Evolutionary conservation across 1,140 invertebrate genomes (phyloP), one percentile per base, ranked within the genome.

Genomic region (Pteromalus puparum): DNA sequence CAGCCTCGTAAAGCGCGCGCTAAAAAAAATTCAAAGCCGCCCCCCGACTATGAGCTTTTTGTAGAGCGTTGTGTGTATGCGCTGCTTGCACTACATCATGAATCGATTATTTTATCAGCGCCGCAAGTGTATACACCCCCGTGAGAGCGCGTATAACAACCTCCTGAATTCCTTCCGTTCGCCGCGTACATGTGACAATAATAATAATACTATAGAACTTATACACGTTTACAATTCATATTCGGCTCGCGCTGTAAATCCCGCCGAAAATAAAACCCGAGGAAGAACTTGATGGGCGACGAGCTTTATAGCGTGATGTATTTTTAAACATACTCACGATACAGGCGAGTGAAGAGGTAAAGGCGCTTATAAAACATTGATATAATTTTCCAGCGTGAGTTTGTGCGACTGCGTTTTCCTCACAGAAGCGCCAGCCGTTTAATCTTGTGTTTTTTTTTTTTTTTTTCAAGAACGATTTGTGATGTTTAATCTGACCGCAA

Each of bases 361-460:
- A 42, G 38, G 38, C 48, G 9, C 24, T 10, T 26, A 87, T 87
- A 86, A 87, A 88, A 89, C 86, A 89, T 89, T 85, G 83, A 89
- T 88, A 88, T 87, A 34, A 0, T 87, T 89, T 89, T 87, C 79
- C 79, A 34, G 30, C 30, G 4, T 34, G 30, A 34, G 30, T 5
- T 34, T 34, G 30, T 6, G 30, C 30, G 30, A 0, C 30, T 34
- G 0, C 30, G 30, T 34, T 34, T 34, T 5, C 0, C 30, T 4
- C 30, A 34, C 30, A 34, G 3, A 34, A 34, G 30, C 30, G 4
- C 30, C 30, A 34, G 30, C 6, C 30, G 3, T 34, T 34, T 34
- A 34, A 34, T 34, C 3, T 34, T n/a, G n/a, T n/a, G n/a, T n/a
- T n/a, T 5, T 5, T 0, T 34, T 34, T 34, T 34, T 34, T 34